Evolutionary conservation across 2,113 vertebrate species (phyloP).

Genomic region (Rattus rattus): DNA sequence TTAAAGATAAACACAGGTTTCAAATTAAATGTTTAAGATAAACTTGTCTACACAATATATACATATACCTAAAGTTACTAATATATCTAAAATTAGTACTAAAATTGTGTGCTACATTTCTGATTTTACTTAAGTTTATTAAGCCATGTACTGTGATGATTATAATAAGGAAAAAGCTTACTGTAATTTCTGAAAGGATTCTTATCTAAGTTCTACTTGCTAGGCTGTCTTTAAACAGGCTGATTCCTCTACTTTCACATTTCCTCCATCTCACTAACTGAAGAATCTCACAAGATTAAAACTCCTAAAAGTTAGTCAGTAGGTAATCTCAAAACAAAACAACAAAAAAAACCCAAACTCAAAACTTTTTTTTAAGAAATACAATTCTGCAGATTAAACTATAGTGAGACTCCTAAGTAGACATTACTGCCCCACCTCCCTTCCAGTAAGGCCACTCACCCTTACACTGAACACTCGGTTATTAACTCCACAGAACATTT

Average conservation of each 20-base stretch:
- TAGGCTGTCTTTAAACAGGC: slow-evolving; percentile 41
- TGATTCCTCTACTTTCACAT: slow-evolving; percentile 6
- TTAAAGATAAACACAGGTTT: slow-evolving; percentile 49
- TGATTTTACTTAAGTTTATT: slow-evolving; percentile 27
- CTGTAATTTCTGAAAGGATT: slow-evolving; percentile 58
- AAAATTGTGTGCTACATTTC: slow-evolving; percentile 14
- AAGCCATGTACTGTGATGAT: background rate
- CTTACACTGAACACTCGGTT: slow-evolving; percentile 16
- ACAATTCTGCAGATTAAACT: slow-evolving; percentile 55
- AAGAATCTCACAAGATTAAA: slow-evolving; percentile 34
- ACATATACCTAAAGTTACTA: background rate
- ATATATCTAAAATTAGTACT: background rate
- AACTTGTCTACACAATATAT: background rate
- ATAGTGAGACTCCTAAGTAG: slow-evolving; percentile 28
- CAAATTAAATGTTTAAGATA: slow-evolving; percentile 50
- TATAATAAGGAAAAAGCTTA: slow-evolving; percentile 43
- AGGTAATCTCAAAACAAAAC: background rate
- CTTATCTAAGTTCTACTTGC: slow-evolving; percentile 25
- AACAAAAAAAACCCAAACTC: background rate
- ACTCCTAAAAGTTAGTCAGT: background rate
- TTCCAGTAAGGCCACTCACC: background rate
- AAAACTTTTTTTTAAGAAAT: slow-evolving; percentile 27
- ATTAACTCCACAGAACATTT: background rate
- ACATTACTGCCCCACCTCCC: background rate
- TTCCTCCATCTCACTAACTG: background rate